A percentile compares a stretch with the other conserved stretches of the same genome.
Evolutionary conservation across 2,797 vertebrate genomes (phyloP).

Genomic region (Lagorchestes hirsutus): DNA sequence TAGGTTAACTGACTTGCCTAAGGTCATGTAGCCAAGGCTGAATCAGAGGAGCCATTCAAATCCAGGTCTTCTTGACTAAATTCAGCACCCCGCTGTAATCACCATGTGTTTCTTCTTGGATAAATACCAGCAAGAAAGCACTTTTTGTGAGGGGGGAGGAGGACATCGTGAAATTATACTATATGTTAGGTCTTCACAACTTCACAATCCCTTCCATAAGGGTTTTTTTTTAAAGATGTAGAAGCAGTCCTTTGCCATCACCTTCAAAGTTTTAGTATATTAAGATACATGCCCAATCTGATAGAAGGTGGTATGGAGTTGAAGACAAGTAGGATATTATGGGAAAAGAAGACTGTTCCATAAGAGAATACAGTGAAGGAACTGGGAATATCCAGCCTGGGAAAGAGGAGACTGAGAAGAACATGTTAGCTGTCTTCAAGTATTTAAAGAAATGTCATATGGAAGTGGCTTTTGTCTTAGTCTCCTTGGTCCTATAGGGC

Average conservation of each 20-base stretch:
- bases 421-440: neutral
- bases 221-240: neutral
- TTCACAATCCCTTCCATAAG: neutral
- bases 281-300: neutral
- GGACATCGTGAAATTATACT: neutral
- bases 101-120: neutral
- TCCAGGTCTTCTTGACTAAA: neutral
- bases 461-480: neutral
- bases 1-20: neutral
- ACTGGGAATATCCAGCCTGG: neutral
- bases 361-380: neutral
- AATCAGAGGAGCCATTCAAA: neutral
- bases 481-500: neutral
- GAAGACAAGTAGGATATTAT: neutral
- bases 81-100: neutral
- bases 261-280: conserved; percentile 28
- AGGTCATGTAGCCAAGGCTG: neutral
- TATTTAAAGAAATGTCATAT: neutral
- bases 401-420: neutral
- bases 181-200: neutral
- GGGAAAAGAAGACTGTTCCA: neutral
- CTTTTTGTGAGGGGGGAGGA: neutral
- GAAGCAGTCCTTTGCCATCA: conserved; percentile 24
- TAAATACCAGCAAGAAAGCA: neutral
- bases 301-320: neutral